phyloP scores from a whole-genome alignment of 2,113 vertebrate species.

The Scomber scombrus region DNA sequence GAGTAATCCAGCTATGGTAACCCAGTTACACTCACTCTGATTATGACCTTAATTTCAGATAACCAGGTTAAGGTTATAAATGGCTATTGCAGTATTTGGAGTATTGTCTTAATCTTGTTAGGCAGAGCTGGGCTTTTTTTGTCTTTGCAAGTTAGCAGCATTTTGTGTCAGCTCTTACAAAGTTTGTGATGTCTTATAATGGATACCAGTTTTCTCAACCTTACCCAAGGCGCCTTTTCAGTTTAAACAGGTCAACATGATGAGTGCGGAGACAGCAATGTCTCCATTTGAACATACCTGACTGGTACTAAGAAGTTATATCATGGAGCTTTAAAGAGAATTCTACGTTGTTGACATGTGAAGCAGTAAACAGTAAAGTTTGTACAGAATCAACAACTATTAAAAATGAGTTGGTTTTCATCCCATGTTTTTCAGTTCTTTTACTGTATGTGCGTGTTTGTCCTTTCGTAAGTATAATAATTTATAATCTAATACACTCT shows the following conservation, averaged over 20 bases:
- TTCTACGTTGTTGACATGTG: neutral
- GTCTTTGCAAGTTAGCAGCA: neutral
- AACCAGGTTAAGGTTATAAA: conserved; percentile 6
- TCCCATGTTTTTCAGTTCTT: too few species aligned
- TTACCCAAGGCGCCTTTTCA: neutral
- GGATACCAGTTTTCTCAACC: neutral
- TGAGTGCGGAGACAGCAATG: neutral
- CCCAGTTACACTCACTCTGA: neutral
- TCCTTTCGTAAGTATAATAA: too few species aligned
- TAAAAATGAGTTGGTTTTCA: neutral
- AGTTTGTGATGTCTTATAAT: neutral
- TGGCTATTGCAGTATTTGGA: neutral
- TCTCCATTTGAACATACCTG: neutral
- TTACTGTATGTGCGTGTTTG: too few species aligned
- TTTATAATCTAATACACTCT: too few species aligned
- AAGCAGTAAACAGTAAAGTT: neutral
- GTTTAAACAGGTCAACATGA: neutral
- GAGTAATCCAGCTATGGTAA: neutral
- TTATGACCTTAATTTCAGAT: conserved; percentile 26
- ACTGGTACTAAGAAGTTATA: neutral
- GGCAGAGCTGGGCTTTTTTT: neutral
- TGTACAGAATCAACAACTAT: neutral
- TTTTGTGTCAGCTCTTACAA: neutral
- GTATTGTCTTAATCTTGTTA: conserved; percentile 18
- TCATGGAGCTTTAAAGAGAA: too few species aligned